A percentile compares a stretch with the other conserved stretches of the same genome.
Conservation (phyloP, 1,140 invertebrate species). For the Eupristina koningsbergeri region DNA sequence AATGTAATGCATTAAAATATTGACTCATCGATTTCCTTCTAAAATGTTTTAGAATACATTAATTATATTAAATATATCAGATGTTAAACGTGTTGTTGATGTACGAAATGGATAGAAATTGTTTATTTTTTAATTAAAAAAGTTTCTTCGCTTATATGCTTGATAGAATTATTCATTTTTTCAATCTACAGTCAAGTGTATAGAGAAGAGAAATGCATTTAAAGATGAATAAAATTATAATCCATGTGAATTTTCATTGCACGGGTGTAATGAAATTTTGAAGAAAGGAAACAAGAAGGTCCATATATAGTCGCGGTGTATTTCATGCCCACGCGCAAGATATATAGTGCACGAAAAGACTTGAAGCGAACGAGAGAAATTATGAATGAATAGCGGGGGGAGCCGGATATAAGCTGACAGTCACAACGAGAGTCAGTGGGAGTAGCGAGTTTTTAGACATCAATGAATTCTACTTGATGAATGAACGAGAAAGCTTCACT, state of each 20-base stretch:
- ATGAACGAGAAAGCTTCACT: neutral
- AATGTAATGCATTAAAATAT: too few species aligned
- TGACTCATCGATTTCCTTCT: too few species aligned
- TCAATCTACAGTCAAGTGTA: neutral
- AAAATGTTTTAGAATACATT: too few species aligned
- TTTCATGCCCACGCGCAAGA: neutral
- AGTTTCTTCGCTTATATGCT: too few species aligned
- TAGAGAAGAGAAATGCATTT: neutral
- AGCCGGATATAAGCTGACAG: neutral
- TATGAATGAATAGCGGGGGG: neutral
- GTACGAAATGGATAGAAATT: too few species aligned
- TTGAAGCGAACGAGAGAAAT: neutral
- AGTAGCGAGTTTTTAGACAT: neutral
- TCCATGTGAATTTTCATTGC: neutral
- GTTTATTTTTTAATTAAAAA: too few species aligned
- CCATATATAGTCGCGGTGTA: conserved; percentile 10
- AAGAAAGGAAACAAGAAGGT: neutral
- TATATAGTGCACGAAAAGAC: neutral
- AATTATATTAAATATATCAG: too few species aligned
- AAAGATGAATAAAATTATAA: neutral
- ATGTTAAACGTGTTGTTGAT: too few species aligned
- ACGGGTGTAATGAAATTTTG: neutral
- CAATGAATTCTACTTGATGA: neutral
- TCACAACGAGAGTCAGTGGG: neutral
- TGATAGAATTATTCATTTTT: too few species aligned